Base-by-base conservation (phyloP, 2,888 invertebrate genomes). In the Acleris laterana region DNA sequence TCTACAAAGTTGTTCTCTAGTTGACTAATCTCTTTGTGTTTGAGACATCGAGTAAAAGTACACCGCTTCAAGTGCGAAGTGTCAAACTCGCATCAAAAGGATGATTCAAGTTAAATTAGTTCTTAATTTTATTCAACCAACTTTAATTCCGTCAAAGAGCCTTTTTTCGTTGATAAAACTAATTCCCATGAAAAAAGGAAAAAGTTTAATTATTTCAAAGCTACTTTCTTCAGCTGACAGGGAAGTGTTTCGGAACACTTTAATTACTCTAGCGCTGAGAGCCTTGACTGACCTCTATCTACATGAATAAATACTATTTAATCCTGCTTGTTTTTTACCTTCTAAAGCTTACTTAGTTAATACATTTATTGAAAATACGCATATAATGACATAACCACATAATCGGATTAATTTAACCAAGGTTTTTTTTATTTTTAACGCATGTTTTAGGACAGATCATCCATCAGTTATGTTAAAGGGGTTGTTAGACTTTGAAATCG, bases 91-190 rank as follows among this genome's bases (percentile, higher is more conserved):
- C 72, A 74, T 78, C 77, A 78, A 79, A 80, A 71, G 66, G 68
- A 75, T 64, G 64, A 62, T 63, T 42, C 42, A 79, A 77, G 76
- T 84, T 72, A 79, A 86, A 84, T 83, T 81, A 82, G 75, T 79
- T 83, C 69, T 57, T 80, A 76, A 83, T 82, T 83, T 77, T 73
- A 76, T 79, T 79, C 74, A 74, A 77, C 70, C 72, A 79, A 81
- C 77, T 81, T 79, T 67, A 71, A 74, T 76, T 72, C 72, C 72
- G 73, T 75, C 73, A 75, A 73, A 74, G 74, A 70, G 71, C 63
- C 11, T 77, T 72, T 58, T 72, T 71, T 71, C 73, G 68, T 69
- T 72, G 71, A 73, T 70, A 71, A 74, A 75, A 73, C 68, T 71
- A 67, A 72, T 71, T 63, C 69, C 70, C 62, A 62, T 62, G 56